Conservation (phyloP, 2,113 vertebrate genomes). For the Ascaphus truei region DNA sequence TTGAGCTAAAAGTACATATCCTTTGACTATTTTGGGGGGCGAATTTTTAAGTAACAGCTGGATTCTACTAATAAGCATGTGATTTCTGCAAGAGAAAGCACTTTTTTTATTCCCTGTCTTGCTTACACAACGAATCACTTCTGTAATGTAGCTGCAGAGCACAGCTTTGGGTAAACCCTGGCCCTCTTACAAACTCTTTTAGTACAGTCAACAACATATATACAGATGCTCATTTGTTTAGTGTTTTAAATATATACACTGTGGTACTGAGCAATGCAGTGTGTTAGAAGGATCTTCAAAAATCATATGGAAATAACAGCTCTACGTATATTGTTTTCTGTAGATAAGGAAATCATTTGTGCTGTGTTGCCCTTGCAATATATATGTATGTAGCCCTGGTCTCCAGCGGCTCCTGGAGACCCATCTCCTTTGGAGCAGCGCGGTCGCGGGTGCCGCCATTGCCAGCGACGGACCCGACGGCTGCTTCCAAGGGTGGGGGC, state of each 20-base stretch:
- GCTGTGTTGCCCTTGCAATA: too few species aligned
- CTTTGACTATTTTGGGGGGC: conserved; percentile 7
- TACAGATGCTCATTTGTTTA: conserved; percentile 1
- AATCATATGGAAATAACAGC: too few species aligned
- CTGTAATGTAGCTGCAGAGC: not conserved
- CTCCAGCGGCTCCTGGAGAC: too few species aligned
- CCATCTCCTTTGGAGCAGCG: too few species aligned
- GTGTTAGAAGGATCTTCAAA: not conserved
- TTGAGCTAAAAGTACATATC: not conserved
- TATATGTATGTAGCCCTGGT: too few species aligned
- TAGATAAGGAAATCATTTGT: too few species aligned
- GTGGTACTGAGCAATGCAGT: not conserved
- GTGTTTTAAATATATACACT: not conserved
- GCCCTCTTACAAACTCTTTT: not conserved
- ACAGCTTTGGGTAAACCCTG: not conserved
- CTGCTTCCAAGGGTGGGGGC: too few species aligned
- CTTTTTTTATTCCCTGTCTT: conserved; percentile 6
- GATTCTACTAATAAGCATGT: not conserved
- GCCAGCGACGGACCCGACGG: too few species aligned
- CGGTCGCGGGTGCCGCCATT: too few species aligned
- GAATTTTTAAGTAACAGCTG: not conserved
- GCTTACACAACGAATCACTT: conserved; percentile 10
- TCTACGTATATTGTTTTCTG: too few species aligned
- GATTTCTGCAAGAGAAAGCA: not conserved
- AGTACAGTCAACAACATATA: not conserved